These are phyloP conservation scores for Muscina levida DNA, from an alignment of 2,888 invertebrate genomes.

Conservation along the genomic window DNA sequence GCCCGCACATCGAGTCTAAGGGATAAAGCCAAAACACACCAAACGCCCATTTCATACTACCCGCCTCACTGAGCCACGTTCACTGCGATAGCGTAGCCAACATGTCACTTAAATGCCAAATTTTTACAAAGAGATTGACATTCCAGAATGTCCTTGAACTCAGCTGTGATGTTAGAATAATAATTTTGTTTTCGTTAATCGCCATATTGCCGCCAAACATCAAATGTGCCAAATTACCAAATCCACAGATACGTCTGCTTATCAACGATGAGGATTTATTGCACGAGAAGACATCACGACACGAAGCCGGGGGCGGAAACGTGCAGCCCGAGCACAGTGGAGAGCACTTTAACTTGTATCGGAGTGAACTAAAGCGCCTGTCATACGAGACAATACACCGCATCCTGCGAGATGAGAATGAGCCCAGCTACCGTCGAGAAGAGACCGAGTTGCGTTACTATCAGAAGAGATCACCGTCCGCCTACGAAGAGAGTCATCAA, in stretches of 20 bases:
- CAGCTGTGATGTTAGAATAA: slow-evolving; percentile 65
- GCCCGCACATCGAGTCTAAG: not conserved
- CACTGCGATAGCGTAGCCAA: slow-evolving; percentile 36
- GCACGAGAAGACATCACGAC: slow-evolving; percentile 58
- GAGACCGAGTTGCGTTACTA: slow-evolving; percentile 73
- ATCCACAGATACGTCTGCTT: slow-evolving; percentile 68
- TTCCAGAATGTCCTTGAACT: slow-evolving; percentile 53
- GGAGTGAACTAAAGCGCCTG: slow-evolving; percentile 72
- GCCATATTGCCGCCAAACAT: slow-evolving; percentile 62
- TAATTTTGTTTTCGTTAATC: slow-evolving; percentile 58
- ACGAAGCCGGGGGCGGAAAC: slow-evolving; percentile 43
- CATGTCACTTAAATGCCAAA: slow-evolving; percentile 65
- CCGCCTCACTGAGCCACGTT: slow-evolving; percentile 61
- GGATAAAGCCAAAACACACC: slow-evolving; percentile 13
- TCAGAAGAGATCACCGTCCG: slow-evolving; percentile 70
- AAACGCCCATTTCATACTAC: not conserved
- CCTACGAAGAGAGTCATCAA: slow-evolving; percentile 65
- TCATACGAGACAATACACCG: slow-evolving; percentile 77
- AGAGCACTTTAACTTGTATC: slow-evolving; percentile 69
- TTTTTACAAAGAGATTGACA: slow-evolving; percentile 58
- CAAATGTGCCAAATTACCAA: slow-evolving; percentile 70
- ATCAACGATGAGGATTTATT: slow-evolving; percentile 70
- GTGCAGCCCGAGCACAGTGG: slow-evolving; percentile 65
- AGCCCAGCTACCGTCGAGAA: slow-evolving; percentile 72
- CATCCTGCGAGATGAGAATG: slow-evolving; percentile 77